Evolutionary conservation across 2,888 invertebrate genomes (phyloP).

Genomic region (Agrilus biguttatus): DNA sequence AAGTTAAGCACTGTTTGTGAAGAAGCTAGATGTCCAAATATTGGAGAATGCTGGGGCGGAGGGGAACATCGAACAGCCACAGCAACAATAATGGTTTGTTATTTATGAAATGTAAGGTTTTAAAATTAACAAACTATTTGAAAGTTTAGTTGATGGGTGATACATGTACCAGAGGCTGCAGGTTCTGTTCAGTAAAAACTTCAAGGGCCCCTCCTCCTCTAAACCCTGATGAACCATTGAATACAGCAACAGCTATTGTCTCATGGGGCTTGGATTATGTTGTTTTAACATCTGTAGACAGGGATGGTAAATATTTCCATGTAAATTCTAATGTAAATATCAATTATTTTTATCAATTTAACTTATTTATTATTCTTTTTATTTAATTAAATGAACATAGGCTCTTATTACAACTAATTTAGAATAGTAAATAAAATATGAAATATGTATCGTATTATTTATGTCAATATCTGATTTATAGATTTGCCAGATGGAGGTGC

Average conservation of each 20-base stretch:
- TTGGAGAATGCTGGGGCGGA: conserved; percentile 98
- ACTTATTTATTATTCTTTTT: conserved; percentile 3
- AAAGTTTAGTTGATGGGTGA: conserved; percentile 80
- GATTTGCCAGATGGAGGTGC: conserved; percentile 92
- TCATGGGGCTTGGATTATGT: conserved; percentile 96
- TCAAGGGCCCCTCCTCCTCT: conserved; percentile 76
- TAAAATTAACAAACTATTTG: neutral
- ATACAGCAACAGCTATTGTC: conserved; percentile 84
- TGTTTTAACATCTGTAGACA: conserved; percentile 94
- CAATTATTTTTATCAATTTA: neutral
- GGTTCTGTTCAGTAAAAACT: conserved; percentile 98
- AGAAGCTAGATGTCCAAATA: conserved; percentile 95
- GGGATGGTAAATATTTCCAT: conserved; percentile 57
- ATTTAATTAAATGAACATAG: neutral
- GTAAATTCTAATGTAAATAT: neutral
- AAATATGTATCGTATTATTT: neutral
- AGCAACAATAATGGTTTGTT: conserved; percentile 90
- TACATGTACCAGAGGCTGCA: conserved; percentile 94
- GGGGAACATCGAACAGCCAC: conserved; percentile 92
- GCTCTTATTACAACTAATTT: neutral
- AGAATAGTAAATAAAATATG: too few species aligned
- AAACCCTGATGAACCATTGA: conserved; percentile 78
- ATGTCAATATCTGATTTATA: conserved; percentile 21
- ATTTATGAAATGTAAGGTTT: neutral
- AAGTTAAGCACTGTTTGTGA: conserved; percentile 94